These are phyloP conservation scores for Mayetiola destructor DNA, from an alignment of 2,888 invertebrate genomes.

Conservation along the genomic window DNA sequence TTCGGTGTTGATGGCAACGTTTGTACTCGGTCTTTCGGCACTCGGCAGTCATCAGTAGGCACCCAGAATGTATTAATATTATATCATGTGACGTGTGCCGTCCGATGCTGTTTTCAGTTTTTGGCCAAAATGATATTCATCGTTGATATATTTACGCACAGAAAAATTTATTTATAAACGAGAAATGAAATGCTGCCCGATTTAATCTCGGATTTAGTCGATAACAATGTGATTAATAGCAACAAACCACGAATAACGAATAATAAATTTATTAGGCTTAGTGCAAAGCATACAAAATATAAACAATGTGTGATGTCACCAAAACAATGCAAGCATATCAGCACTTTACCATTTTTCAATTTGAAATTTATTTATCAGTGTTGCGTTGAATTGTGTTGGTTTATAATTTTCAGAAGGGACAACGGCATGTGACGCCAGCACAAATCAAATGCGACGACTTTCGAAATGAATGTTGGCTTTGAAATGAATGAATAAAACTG, in stretches of 20 bases:
- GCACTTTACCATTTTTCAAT: background rate
- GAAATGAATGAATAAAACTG: background rate
- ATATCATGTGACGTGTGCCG: no score
- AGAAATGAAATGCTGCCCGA: background rate
- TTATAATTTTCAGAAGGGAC: background rate
- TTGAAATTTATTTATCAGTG: slow-evolving; percentile 1
- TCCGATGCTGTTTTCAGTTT: no score
- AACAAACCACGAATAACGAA: background rate
- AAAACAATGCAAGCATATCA: background rate
- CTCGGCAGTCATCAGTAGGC: no score
- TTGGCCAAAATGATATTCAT: no score
- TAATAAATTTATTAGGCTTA: slow-evolving; percentile 12
- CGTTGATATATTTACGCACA: no score
- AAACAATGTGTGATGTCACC: background rate
- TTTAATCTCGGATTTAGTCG: slow-evolving; percentile 12
- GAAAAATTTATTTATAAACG: no score
- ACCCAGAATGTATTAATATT: no score
- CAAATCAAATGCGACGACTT: no score
- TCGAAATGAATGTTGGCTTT: background rate
- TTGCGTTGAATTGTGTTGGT: background rate
- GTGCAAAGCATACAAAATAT: background rate
- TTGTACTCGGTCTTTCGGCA: no score
- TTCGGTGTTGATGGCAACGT: no score
- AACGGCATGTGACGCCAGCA: no score
- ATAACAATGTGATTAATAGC: slow-evolving; percentile 15